Base-by-base conservation (phyloP, 2,888 invertebrate genomes). In the Didymodactylos carnosus region DNA sequence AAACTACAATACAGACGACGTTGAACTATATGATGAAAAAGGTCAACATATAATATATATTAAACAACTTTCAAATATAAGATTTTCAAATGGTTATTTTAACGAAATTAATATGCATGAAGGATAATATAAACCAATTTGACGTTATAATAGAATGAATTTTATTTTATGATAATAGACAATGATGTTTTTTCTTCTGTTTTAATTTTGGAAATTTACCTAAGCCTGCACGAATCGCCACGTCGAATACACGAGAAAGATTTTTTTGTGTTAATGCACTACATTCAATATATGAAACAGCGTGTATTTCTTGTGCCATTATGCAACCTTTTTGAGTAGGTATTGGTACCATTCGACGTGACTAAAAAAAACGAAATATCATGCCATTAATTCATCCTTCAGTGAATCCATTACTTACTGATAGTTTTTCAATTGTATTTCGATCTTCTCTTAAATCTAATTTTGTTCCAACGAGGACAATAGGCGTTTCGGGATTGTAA, bases 401-500 rank as follows among this genome's bases (percentile, higher is more conserved):
- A n/a, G n/a, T n/a, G n/a, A n/a, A n/a, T n/a, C n/a, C n/a, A n/a
- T 35, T 70, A 71, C 71, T 41, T 41, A 71, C 75, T 84, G 92
- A 91, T 78, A 97, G 87, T 84, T 94, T 94, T 82, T 97, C 95
- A 79, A 95, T 91, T 76, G 94, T 95, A 81, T 90, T 91, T 85
- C 93, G 91, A 86, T 97, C 84, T 84, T 97, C 95, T 82, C 97
- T 89, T 78, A 98, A 87, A 86, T 98, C 97, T 77, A 97, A 87
- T 85, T 98, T 97, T 76, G 97, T 97, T 77, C 98, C 98, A 72
- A 99, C 84, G 78, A 99, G 87, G 81, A 98, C 97, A 80, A 98
- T 97, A 75, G 98, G 98, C 77, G 98, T 98, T 79, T 90, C 90
- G n/a, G 97, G 97, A 86, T 97, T 97, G 85, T 98, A 98, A 86